These are phyloP conservation scores for Asarcornis scutulata DNA, from an alignment of 2,113 vertebrate species.

Conservation along the genomic window DNA sequence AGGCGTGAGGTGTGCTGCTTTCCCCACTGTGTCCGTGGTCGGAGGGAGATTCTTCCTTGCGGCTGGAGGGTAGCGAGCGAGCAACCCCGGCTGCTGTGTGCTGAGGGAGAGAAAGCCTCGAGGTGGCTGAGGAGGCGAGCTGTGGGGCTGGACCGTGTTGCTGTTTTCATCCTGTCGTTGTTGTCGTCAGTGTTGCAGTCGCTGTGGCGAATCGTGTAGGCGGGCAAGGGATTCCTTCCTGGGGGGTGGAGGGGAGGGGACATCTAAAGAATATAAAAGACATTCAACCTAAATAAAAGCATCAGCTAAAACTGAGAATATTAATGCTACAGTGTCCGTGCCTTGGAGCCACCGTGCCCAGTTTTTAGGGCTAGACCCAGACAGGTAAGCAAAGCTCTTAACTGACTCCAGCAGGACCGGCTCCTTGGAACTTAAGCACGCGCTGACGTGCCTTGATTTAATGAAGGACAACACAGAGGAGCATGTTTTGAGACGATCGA, in stretches of 20 bases:
- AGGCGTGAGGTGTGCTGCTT: slow-evolving; percentile 48
- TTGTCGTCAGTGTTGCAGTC: slow-evolving; percentile 18
- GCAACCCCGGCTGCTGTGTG: slow-evolving; percentile 18
- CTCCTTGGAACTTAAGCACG: slow-evolving; percentile 10
- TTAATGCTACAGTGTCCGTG: not conserved
- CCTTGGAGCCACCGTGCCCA: not conserved
- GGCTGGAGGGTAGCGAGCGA: slow-evolving; percentile 18
- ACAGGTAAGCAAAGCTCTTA: slow-evolving; percentile 60
- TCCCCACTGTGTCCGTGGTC: not conserved
- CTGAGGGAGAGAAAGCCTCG: not conserved
- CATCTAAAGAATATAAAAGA: not conserved
- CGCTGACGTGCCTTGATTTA: not conserved
- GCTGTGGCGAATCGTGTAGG: slow-evolving; percentile 13
- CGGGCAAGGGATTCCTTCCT: not conserved
- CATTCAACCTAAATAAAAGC: not conserved
- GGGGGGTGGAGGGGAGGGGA: not conserved
- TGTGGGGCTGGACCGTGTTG: not conserved
- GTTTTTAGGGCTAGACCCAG: slow-evolving; percentile 37
- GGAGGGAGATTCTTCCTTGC: not conserved
- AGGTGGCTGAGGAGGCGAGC: slow-evolving; percentile 3
- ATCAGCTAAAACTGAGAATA: not conserved
- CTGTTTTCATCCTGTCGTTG: not conserved
- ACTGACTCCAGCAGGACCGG: slow-evolving; percentile 7
- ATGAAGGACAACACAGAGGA: not conserved
- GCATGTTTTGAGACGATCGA: not conserved